Evolutionary conservation across 2,797 vertebrate genomes (phyloP).

Genomic region (Urophycis tenuis): DNA sequence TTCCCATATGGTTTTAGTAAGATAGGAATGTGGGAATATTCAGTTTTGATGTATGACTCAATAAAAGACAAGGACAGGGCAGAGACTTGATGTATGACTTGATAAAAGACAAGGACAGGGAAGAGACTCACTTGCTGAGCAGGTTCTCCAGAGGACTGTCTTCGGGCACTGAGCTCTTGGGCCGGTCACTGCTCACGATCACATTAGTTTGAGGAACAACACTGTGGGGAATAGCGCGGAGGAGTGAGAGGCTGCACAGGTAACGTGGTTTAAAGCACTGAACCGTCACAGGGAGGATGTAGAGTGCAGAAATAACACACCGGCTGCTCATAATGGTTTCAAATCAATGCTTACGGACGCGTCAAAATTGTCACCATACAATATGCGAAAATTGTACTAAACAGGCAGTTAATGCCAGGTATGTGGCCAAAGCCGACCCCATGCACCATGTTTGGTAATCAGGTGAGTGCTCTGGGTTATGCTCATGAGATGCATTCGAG

Average conservation of each 20-base stretch:
- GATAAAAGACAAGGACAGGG: not conserved
- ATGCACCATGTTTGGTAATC: not conserved
- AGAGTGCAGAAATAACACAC: not conserved
- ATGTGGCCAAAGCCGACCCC: not conserved
- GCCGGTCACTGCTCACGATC: conserved; percentile 88
- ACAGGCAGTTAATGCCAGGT: not conserved
- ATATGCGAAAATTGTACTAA: not conserved
- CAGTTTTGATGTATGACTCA: not conserved
- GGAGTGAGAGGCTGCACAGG: not conserved
- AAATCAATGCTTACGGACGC: not conserved
- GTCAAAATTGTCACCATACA: not conserved
- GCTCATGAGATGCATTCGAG: not conserved
- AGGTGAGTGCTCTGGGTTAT: not conserved
- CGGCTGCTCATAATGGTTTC: not conserved
- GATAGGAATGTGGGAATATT: not conserved
- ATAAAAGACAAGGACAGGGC: too few relatives aligned
- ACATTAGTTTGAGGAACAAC: conserved; percentile 97
- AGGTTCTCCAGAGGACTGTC: conserved; percentile 91
- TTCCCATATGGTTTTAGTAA: conserved; percentile 1
- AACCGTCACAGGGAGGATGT: not conserved
- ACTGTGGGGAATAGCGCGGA: conserved; percentile 56
- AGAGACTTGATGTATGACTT: too few relatives aligned
- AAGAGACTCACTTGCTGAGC: conserved; percentile 87
- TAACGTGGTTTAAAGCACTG: not conserved
- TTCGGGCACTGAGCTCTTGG: conserved; percentile 79